Evolutionary conservation across 2,113 vertebrate species (phyloP).

Genomic region (Planiliza haematocheilus): DNA sequence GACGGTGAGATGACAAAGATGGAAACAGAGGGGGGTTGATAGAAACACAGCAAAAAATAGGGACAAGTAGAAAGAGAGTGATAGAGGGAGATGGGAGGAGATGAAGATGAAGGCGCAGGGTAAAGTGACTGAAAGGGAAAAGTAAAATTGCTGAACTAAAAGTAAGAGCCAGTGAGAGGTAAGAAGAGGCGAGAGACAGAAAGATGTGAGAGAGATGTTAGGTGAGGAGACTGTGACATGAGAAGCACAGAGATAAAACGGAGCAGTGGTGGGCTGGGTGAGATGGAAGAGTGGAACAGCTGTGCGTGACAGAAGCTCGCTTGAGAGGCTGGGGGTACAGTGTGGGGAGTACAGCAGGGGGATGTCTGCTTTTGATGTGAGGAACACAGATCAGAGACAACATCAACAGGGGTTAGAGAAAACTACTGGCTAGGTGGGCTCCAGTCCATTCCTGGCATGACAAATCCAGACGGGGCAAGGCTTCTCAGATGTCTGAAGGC

Average conservation of each 20-base stretch:
- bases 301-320: slow-evolving; percentile 65
- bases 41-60: slow-evolving; percentile 21
- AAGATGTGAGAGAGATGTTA: slow-evolving; percentile 8
- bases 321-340: slow-evolving; percentile 22
- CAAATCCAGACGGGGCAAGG: slow-evolving; percentile 53
- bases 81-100: background rate
- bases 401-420: slow-evolving; percentile 50
- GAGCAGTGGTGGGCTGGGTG: slow-evolving; percentile 28
- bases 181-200: slow-evolving; percentile 14
- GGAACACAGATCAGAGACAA: slow-evolving; percentile 59
- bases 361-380: slow-evolving; percentile 67
- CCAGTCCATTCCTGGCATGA: slow-evolving; percentile 18
- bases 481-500: slow-evolving; percentile 20
- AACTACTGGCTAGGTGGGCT: slow-evolving; percentile 31
- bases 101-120: background rate
- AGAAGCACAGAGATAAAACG: slow-evolving; percentile 25
- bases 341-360: background rate
- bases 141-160: background rate
- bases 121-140: background rate
- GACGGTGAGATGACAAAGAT: slow-evolving; percentile 11
- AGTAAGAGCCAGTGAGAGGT: slow-evolving; percentile 12
- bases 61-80: background rate
- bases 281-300: slow-evolving; percentile 63
- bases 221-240: background rate
- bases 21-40: background rate